Evolutionary conservation across 2,888 invertebrate genomes (phyloP), one percentile per base, ranked within the genome.

Genomic region (Gibbula magus): DNA sequence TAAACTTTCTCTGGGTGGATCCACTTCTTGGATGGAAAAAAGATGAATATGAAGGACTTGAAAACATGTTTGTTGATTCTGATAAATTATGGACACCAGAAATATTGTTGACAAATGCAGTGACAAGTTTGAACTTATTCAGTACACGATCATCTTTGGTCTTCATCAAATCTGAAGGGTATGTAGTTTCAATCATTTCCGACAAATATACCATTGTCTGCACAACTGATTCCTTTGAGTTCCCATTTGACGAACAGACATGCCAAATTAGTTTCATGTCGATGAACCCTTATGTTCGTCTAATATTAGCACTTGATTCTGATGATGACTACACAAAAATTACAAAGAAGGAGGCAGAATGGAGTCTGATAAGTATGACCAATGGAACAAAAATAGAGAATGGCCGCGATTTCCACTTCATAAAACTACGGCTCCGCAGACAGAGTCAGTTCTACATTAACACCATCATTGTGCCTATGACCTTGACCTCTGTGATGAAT

Each of bases 401-500:
- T 7, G 20, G 35, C 4, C 35, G 7, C 0, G 5, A 35, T 1
- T 1, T 70, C 39, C 16, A 70, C 29, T n/a, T n/a, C 29, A 20
- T 32, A 5, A 67, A 7, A 7, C 32, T 80, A n/a, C 56, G 20
- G 1, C 10, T 80, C 16, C 53, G 51, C 18, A 54, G 80, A 16
- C 45, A 70, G 25, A 32, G 53, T 4, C 22, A 16, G 16, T 80
- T 77, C 54, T 80, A 80, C 66, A 77, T 80, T 20, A 73, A 77
- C 8, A 80, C 70, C 25, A 73, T 77, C 52, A 73, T 80, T 18
- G 53, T 80, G 35, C 80, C 80, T 20, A 77, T 80, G 80, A 73
- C 77, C 16, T 45, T 80, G 35, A 80, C 80, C 13, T 80, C 80
- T 7, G 45, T 77, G 2, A 78, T 81, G 78, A 81, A 75, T 20